Evolutionary conservation across 2,888 invertebrate species (phyloP).

Genomic region (Caenorhabditis panamensis): DNA sequence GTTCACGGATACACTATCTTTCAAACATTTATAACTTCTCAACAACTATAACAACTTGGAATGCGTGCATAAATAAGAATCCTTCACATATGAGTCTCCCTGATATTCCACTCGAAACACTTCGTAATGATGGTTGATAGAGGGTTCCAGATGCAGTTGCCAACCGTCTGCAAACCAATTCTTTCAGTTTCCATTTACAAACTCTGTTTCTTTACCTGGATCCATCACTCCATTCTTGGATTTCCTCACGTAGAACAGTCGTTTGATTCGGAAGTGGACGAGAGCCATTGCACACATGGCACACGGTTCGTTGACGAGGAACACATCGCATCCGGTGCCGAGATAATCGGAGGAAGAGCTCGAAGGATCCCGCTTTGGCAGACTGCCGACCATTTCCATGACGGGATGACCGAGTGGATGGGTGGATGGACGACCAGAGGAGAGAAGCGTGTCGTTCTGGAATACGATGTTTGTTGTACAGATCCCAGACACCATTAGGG

Average conservation of each 20-base stretch:
- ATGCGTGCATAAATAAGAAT: neutral
- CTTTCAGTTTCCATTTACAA: neutral
- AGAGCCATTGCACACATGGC: conserved; percentile 71
- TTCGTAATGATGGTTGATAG: conserved; percentile 67
- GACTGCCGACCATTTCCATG: conserved; percentile 61
- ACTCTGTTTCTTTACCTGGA: conserved; percentile 14
- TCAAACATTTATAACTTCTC: no score
- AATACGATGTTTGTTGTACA: no score
- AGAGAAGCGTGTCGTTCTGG: conserved; percentile 17
- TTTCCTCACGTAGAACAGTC: conserved; percentile 50
- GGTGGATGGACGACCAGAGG: conserved; percentile 14
- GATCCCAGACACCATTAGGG: no score
- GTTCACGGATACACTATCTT: no score
- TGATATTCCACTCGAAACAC: conserved; percentile 57
- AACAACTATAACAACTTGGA: neutral
- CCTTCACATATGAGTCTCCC: no score
- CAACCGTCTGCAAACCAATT: conserved; percentile 39
- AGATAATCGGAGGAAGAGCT: conserved; percentile 46
- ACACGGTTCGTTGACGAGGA: conserved; percentile 62
- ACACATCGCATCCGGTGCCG: conserved; percentile 65
- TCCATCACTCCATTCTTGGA: conserved; percentile 59
- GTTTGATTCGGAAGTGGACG: conserved; percentile 63
- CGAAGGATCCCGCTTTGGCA: conserved; percentile 25
- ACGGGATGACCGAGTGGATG: conserved; percentile 61
- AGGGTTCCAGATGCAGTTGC: conserved; percentile 65